Evolutionary conservation across 2,797 vertebrate species (phyloP), one percentile per base, ranked within the genome.

Genomic region (Furcifer pardalis): DNA sequence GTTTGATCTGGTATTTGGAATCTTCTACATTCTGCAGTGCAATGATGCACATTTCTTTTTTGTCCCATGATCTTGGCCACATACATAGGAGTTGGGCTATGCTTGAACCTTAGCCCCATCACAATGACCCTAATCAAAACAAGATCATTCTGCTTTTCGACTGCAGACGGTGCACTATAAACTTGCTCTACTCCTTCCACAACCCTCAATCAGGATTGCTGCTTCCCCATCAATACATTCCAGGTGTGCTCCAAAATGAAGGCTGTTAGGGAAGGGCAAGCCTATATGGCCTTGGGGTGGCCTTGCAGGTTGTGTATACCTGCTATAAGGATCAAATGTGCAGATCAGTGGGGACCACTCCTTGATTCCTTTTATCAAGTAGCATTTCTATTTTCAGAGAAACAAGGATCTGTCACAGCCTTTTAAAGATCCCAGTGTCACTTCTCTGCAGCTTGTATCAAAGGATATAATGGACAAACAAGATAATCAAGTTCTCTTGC

Each of bases 1-100:
- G 68, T 68, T 80, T 76, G 7, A 9, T 86, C 65, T 35, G 74
- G 10, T 7, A 85, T 63, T 86, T 75, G 84, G 35, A 15, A 35
- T 82, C 78, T 68, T 84, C 69, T 17, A 77, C 37, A 82, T 52
- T 80, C 0, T 30, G 52, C 15, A 71, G 49, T 69, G 49, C 37
- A 59, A 25, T 19, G 35, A 40, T 59, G 42, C 19, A n/a, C n/a
- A 65, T 21, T 2, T 49, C 13, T 19, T 40, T 21, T 62, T 23
- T 65, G 40, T 42, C 37, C 25, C 25, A 32, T n/a, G 42, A 27
- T 74, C 13, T 74, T 32, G 30, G 15, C 37, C 27, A 74, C 30
- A 32, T 13, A 49, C 6, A n/a, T n/a, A 30, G 42, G 3, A 42
- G 35, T 27, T 77, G 75, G 59, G 37, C 19, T 19, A 78, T 27